phyloP scores from a whole-genome alignment of 2,113 vertebrate species.

The Oncorhynchus gorbuscha region DNA sequence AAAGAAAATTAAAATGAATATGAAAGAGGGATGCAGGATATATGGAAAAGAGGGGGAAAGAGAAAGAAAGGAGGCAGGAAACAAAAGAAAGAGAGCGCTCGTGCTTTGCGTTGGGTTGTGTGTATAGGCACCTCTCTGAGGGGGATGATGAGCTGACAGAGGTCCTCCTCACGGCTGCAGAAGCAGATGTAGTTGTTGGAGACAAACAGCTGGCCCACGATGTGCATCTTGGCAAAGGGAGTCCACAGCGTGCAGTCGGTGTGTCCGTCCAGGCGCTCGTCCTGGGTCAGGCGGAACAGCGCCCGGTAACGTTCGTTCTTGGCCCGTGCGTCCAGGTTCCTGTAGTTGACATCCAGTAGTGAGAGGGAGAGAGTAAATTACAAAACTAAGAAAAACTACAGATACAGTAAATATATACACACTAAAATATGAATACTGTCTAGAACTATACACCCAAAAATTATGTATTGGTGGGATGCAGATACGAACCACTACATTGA shows the following conservation, averaged over 20 bases:
- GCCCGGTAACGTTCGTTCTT: slow-evolving; percentile 93
- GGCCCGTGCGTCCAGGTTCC: slow-evolving; percentile 91
- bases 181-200: slow-evolving; percentile 98
- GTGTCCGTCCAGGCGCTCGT: slow-evolving; percentile 92
- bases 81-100: not conserved
- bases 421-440: not conserved
- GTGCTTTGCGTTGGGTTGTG: not conserved
- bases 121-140: slow-evolving; percentile 84
- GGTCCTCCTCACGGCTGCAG: slow-evolving; percentile 88
- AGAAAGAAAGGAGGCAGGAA: not conserved
- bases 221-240: slow-evolving; percentile 93
- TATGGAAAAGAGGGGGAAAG: not conserved
- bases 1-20: not conserved
- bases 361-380: not conserved
- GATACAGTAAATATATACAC: not conserved
- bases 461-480: no score
- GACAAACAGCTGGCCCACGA: slow-evolving; percentile 94
- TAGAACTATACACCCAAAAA: no score
- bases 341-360: slow-evolving; percentile 42
- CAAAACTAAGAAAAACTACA: not conserved
- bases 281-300: slow-evolving; percentile 87
- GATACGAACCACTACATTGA: no score
- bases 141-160: slow-evolving; percentile 94
- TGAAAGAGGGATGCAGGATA: not conserved
- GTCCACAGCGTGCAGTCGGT: slow-evolving; percentile 96